phyloP scores from a whole-genome alignment of 1,140 invertebrate species.

The Pteromalus puparum region DNA sequence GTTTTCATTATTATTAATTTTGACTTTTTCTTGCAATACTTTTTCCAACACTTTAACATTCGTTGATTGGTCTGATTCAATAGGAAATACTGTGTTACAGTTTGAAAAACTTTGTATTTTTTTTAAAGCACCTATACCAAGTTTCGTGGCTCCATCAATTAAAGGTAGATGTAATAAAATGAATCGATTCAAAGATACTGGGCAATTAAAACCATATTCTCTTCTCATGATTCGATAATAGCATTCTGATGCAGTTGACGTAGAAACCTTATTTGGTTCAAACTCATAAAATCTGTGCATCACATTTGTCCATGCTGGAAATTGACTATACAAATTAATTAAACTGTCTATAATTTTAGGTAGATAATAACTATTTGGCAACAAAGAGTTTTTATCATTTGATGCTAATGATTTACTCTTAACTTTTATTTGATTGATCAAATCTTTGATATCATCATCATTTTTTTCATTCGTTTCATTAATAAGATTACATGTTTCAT shows the following conservation, averaged over 20 bases:
- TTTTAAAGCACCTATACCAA: neutral
- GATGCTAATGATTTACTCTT: neutral
- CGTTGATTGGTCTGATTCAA: neutral
- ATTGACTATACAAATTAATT: neutral
- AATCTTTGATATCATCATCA: neutral
- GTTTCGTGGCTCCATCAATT: neutral
- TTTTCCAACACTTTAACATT: neutral
- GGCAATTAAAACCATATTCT: neutral
- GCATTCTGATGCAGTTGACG: neutral
- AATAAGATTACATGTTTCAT: neutral
- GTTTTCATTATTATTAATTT: neutral
- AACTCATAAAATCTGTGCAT: neutral
- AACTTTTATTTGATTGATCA: neutral
- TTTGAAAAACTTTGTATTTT: neutral
- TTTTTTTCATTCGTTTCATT: neutral
- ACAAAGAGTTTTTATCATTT: too few species aligned
- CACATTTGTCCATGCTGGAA: neutral
- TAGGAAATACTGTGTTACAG: neutral
- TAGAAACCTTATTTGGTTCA: neutral
- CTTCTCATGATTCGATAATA: neutral
- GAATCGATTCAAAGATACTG: neutral
- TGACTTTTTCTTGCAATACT: neutral
- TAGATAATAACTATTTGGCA: conserved; percentile 8
- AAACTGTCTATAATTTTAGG: neutral
- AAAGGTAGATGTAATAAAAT: neutral